These are phyloP conservation scores for Chaetogeoica ovagalla DNA, from an alignment of 2,888 invertebrate species.

Conservation along the genomic window DNA sequence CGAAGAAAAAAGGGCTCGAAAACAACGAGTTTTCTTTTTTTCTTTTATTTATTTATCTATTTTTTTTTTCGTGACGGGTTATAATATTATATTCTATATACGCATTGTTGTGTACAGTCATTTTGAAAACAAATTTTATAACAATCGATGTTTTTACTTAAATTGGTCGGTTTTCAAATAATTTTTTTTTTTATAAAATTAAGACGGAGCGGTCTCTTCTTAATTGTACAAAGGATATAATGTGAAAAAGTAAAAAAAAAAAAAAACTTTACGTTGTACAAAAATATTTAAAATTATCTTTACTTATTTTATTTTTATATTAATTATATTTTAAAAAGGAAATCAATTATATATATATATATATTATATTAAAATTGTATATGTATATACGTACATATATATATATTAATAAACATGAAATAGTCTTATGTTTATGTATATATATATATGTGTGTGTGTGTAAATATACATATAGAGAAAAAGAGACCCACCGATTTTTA, in stretches of 20 bases:
- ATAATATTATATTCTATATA: slow-evolving; percentile 51
- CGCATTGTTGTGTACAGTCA: slow-evolving; percentile 52
- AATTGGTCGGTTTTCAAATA: slow-evolving; percentile 34
- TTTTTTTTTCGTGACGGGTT: slow-evolving; percentile 53
- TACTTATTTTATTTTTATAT: slow-evolving; percentile 50
- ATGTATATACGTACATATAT: background rate
- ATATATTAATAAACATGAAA: background rate
- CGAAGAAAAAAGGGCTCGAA: slow-evolving; percentile 47
- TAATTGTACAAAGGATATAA: slow-evolving; percentile 35
- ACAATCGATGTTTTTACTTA: slow-evolving; percentile 45
- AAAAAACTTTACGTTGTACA: slow-evolving; percentile 41
- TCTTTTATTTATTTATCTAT: no score
- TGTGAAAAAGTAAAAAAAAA: background rate
- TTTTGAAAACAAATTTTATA: slow-evolving; percentile 52
- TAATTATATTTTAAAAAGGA: slow-evolving; percentile 22
- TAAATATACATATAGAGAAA: slow-evolving; percentile 43
- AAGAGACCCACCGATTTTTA: slow-evolving; percentile 47
- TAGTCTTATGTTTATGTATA: background rate
- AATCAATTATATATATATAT: slow-evolving; percentile 22
- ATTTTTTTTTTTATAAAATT: slow-evolving; percentile 51
- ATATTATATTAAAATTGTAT: background rate
- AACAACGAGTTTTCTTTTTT: slow-evolving; percentile 32
- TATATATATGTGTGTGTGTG: background rate
- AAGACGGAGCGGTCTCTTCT: slow-evolving; percentile 36
- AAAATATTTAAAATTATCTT: slow-evolving; percentile 36